Percentiles rank a stretch among this genome's conserved stretches.
phyloP scores from a whole-genome alignment of 2,888 invertebrate species.

The Phortica okadai region DNA sequence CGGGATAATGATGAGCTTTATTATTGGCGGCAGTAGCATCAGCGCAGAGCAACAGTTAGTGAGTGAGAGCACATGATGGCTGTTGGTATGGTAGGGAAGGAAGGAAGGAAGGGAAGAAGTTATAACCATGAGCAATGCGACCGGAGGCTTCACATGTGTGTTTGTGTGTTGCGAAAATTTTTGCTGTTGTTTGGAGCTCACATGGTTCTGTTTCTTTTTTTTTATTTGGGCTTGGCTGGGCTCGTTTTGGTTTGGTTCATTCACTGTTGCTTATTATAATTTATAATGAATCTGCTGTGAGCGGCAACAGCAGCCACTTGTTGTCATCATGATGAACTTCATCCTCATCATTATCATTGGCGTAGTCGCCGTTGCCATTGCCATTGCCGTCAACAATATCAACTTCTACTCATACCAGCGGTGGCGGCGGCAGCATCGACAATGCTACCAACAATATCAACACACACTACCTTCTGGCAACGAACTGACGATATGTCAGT shows the following conservation, averaged over 20 bases:
- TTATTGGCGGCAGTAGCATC: conserved; percentile 54
- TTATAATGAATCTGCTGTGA: conserved; percentile 67
- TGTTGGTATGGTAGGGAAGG: not conserved
- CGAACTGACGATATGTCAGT: not conserved
- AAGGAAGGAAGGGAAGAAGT: not conserved
- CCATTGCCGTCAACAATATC: not conserved
- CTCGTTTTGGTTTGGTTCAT: conserved; percentile 34
- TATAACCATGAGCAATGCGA: not conserved
- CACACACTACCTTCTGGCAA: not conserved
- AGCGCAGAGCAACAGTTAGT: not conserved
- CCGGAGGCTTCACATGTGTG: conserved; percentile 32
- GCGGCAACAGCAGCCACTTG: conserved; percentile 30
- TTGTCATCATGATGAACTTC: conserved; percentile 25
- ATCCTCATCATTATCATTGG: not conserved
- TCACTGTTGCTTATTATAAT: conserved; percentile 67
- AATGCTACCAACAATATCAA: conserved; percentile 5
- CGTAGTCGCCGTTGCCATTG: not conserved
- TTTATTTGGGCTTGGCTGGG: not conserved
- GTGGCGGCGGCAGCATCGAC: conserved; percentile 32
- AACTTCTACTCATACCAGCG: not conserved
- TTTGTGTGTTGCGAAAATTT: conserved; percentile 25
- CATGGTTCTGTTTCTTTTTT: not conserved
- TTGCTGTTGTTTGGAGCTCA: no score
- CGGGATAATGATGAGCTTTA: conserved; percentile 72
- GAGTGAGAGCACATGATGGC: not conserved